phyloP scores from a whole-genome alignment of 2,113 vertebrate genomes.

The Pluvialis apricaria region DNA sequence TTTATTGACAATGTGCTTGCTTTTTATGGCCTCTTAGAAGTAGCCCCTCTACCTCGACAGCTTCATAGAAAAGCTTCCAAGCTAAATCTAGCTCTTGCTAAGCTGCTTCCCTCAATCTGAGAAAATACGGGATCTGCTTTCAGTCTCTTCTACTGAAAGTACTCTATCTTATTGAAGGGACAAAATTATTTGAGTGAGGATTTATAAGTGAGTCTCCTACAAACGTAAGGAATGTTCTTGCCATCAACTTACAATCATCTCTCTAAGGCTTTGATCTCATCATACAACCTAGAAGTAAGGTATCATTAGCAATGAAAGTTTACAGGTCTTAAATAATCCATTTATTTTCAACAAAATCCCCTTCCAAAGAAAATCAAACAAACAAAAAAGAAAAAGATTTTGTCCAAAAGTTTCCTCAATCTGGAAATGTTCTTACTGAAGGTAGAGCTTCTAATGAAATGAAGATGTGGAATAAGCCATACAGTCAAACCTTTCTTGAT shows the following conservation, averaged over 20 bases:
- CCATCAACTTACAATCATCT: background rate
- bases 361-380: background rate
- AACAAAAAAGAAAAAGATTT: background rate
- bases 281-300: background rate
- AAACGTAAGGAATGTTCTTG: background rate
- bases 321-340: background rate
- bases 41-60: background rate
- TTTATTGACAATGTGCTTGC: background rate
- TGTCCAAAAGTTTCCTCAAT: background rate
- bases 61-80: background rate
- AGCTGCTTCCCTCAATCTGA: background rate
- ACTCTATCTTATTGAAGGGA: background rate
- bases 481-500: background rate
- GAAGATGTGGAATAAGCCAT: background rate
- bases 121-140: background rate
- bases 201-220: background rate
- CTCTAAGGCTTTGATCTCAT: background rate
- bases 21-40: background rate
- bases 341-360: background rate
- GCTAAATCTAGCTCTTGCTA: background rate
- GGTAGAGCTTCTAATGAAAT: background rate
- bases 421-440: background rate
- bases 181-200: background rate
- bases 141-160: background rate
- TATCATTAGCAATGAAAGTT: background rate